Evolutionary conservation across 2,797 vertebrate genomes (phyloP).

Genomic region (Xiphorhynchus erythropygius): DNA sequence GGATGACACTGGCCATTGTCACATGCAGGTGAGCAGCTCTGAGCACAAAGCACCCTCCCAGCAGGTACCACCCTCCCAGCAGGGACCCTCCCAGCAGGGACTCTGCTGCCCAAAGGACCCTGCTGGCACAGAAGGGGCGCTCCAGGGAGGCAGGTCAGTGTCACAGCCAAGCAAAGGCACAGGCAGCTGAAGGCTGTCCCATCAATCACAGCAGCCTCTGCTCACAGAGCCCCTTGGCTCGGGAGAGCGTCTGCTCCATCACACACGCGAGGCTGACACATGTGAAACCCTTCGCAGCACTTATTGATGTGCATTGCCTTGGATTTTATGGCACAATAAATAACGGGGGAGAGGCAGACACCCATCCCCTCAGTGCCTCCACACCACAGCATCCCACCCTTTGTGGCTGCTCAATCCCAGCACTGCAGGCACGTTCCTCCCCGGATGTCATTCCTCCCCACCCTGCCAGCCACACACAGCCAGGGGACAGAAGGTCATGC

Average conservation of each 20-base stretch:
- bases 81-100: neutral
- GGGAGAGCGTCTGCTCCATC: neutral
- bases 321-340: neutral
- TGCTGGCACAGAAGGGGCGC: rapidly evolving
- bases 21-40: rapidly evolving
- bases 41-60: neutral
- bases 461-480: rapidly evolving
- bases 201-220: neutral
- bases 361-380: neutral
- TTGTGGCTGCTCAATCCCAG: neutral
- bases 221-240: neutral
- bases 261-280: neutral
- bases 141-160: neutral
- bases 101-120: neutral
- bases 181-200: neutral
- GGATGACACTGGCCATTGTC: rapidly evolving
- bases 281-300: neutral
- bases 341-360: neutral
- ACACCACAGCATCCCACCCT: rapidly evolving
- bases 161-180: neutral
- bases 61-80: neutral
- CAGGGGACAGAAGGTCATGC: rapidly evolving
- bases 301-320: neutral
- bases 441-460: rapidly evolving
- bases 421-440: neutral